Evolutionary conservation across 2,797 vertebrate genomes (phyloP).

Genomic region (Eulemur albifrons): DNA sequence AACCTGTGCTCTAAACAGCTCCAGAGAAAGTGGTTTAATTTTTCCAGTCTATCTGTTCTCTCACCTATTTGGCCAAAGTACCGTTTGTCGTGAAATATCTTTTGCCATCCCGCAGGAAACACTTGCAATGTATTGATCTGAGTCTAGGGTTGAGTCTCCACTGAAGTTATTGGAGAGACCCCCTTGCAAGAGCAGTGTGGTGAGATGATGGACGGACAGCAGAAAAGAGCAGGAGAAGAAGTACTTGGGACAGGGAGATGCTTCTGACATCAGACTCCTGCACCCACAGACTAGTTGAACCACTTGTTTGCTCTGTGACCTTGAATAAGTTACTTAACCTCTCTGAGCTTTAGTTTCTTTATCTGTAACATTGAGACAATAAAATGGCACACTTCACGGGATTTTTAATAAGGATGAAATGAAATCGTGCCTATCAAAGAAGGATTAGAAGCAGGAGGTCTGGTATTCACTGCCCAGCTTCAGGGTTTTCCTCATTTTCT

Average conservation of each 20-base stretch:
- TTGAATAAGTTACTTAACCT: neutral
- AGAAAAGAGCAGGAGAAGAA: neutral
- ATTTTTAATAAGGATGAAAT: neutral
- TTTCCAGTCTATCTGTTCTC: neutral
- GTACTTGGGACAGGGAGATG: neutral
- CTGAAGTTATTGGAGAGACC: neutral
- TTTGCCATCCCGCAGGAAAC: neutral
- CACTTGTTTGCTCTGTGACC: neutral
- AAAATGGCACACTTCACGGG: neutral
- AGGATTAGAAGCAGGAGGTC: neutral
- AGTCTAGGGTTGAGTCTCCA: neutral
- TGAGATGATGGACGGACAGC: neutral
- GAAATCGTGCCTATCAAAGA: rapidly evolving
- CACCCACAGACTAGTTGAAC: neutral
- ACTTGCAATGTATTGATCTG: neutral
- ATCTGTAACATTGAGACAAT: neutral
- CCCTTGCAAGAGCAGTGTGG: neutral
- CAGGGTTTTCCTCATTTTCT: neutral
- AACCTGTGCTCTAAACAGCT: neutral
- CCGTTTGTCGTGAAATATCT: neutral
- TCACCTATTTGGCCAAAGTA: neutral
- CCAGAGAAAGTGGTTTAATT: neutral
- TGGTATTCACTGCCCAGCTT: neutral
- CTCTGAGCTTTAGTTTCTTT: neutral
- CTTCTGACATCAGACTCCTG: neutral